phyloP scores from a whole-genome alignment of 2,888 invertebrate genomes.

The Rapana venosa region DNA sequence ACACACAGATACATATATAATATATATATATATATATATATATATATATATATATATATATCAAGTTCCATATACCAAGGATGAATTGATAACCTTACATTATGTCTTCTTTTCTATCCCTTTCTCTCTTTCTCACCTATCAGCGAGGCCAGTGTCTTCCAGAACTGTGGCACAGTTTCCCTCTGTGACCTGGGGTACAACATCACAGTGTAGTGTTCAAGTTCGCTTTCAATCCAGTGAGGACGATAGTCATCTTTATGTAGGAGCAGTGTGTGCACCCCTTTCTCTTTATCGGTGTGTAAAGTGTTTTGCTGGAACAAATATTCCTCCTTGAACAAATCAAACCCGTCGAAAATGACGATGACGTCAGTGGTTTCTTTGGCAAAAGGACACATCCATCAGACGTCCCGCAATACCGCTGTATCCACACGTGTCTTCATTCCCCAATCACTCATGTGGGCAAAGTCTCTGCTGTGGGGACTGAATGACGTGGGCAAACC shows the following conservation, averaged over 20 bases:
- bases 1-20: too few species aligned
- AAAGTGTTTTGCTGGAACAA: background rate
- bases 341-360: background rate
- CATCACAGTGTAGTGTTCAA: background rate
- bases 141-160: background rate
- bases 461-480: background rate
- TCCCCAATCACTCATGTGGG: background rate
- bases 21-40: too few species aligned
- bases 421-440: background rate
- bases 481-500: background rate
- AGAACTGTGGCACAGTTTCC: background rate
- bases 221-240: background rate
- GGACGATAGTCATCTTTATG: background rate
- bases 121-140: background rate
- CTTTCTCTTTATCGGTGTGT: background rate
- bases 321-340: background rate
- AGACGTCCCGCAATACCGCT: background rate
- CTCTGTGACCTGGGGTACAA: background rate
- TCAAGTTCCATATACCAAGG: too few species aligned
- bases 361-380: background rate
- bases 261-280: background rate
- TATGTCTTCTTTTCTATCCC: background rate
- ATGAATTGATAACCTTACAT: too few species aligned
- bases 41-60: too few species aligned
- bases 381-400: background rate